phyloP scores from a whole-genome alignment of 2,888 invertebrate species.

The Sphaeridia pumilis region DNA sequence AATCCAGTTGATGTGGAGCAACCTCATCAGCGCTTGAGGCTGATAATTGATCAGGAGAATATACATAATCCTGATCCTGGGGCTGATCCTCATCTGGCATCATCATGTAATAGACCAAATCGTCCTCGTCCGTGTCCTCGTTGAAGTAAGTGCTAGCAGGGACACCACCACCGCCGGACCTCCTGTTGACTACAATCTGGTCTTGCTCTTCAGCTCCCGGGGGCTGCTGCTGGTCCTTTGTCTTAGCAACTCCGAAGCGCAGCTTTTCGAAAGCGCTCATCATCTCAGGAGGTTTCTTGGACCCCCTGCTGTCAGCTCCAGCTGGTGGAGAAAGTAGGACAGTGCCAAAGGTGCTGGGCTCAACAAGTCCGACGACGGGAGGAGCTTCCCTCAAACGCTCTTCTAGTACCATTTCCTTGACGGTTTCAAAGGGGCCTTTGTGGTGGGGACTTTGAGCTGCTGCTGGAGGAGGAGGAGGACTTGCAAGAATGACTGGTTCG shows the following conservation, averaged over 20 bases:
- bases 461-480: neutral
- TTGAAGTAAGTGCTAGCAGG: neutral
- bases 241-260: conserved; percentile 34
- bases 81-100: too few species aligned
- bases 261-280: conserved; percentile 37
- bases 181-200: neutral
- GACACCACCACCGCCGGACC: neutral
- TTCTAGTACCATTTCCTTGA: conserved; percentile 1
- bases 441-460: neutral
- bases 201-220: conserved; percentile 15
- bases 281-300: conserved; percentile 33
- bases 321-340: conserved; percentile 32
- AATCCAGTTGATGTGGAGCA: too few species aligned
- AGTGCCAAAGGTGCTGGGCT: conserved; percentile 21
- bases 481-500: neutral
- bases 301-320: conserved; percentile 33
- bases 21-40: too few species aligned
- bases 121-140: neutral
- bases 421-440: conserved; percentile 1
- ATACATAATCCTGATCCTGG: too few species aligned
- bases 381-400: neutral
- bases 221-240: too few species aligned
- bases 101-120: neutral
- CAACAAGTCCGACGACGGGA: neutral
- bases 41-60: too few species aligned